These are phyloP conservation scores for Scaptomyza parva DNA, from an alignment of 2,888 invertebrate genomes.

Conservation along the genomic window DNA sequence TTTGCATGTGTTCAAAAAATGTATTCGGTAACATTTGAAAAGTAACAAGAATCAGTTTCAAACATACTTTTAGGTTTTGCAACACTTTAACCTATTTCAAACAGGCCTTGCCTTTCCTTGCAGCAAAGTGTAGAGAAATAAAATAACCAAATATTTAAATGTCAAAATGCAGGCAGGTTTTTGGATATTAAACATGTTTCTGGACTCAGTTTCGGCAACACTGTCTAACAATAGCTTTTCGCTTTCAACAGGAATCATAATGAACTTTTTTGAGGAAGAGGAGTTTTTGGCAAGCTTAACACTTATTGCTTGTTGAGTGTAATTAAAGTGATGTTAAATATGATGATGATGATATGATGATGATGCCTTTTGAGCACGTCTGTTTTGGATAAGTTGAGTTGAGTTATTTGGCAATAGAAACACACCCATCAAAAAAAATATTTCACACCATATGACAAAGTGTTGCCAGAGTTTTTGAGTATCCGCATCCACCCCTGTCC, in stretches of 20 bases:
- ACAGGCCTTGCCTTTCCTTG: too few species aligned
- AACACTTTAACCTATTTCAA: not conserved
- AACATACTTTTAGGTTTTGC: not conserved
- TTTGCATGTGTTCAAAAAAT: constrained; percentile 42
- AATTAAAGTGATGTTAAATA: constrained; percentile 25
- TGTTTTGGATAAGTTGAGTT: constrained; percentile 15
- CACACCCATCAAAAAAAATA: constrained; percentile 17
- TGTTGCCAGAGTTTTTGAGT: not conserved
- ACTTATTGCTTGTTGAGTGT: constrained; percentile 2
- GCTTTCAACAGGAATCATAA: not conserved
- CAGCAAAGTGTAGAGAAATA: too few species aligned
- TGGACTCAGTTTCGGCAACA: not conserved
- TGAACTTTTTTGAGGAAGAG: not conserved
- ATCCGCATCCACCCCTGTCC: too few species aligned
- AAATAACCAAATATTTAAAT: not conserved
- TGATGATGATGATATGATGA: constrained; percentile 11
- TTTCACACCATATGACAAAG: constrained; percentile 15
- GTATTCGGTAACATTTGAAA: constrained; percentile 4
- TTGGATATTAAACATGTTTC: too few species aligned
- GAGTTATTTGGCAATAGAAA: constrained; percentile 8
- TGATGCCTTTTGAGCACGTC: constrained; percentile 9
- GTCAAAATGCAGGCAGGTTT: not conserved
- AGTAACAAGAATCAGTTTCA: not conserved
- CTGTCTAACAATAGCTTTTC: not conserved
- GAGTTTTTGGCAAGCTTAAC: not conserved